A percentile compares a stretch with the other conserved stretches of the same genome.
phyloP scores from a whole-genome alignment of 2,888 invertebrate genomes.

The Digitonthophagus gazella region DNA sequence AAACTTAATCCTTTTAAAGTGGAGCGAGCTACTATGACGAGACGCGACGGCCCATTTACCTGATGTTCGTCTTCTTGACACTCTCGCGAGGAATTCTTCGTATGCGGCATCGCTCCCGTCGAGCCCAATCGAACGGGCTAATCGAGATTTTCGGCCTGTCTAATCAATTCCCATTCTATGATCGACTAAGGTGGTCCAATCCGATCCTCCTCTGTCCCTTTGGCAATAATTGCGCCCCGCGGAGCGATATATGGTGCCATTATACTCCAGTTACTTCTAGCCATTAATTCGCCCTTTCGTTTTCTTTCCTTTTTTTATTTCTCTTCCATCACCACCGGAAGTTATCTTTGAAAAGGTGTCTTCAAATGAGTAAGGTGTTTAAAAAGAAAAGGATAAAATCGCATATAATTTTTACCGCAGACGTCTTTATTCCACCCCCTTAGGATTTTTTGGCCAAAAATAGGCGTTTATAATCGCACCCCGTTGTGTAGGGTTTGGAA shows the following conservation, averaged over 20 bases:
- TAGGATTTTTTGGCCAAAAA: background rate
- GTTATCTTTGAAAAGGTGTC: constrained; percentile 26
- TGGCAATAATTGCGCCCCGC: constrained; percentile 33
- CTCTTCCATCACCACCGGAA: constrained; percentile 45
- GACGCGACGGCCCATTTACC: no score
- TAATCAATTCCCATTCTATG: constrained; percentile 31
- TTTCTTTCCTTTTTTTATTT: background rate
- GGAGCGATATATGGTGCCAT: constrained; percentile 36
- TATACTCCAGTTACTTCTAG: constrained; percentile 30
- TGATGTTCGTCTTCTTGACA: background rate
- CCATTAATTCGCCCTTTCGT: constrained; percentile 36
- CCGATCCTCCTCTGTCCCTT: constrained; percentile 23
- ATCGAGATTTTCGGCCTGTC: constrained; percentile 27
- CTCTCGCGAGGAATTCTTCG: background rate
- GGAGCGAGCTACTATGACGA: background rate
- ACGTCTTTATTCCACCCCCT: background rate
- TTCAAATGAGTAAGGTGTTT: background rate
- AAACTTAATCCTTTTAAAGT: background rate
- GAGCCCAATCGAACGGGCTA: constrained; percentile 26
- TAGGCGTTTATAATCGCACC: constrained; percentile 16
- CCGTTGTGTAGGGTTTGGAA: constrained; percentile 18
- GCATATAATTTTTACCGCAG: background rate
- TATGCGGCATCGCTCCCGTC: background rate
- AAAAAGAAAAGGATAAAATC: background rate
- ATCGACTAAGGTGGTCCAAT: constrained; percentile 33